Evolutionary conservation across 2,888 invertebrate genomes (phyloP).

Genomic region (Cerceris ruficornis): DNA sequence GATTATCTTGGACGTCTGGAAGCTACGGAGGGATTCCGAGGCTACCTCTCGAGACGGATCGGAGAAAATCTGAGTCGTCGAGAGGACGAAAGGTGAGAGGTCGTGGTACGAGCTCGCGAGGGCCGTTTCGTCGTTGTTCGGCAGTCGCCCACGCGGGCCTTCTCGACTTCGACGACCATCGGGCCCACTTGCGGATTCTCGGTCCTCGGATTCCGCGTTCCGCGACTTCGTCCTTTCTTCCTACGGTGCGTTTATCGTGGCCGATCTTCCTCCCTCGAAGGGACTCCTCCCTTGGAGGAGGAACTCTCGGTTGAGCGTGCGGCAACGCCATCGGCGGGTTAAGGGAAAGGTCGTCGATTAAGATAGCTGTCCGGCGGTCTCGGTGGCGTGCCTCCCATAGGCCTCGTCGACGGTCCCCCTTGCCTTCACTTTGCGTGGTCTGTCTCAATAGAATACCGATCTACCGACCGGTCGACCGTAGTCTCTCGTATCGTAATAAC

Average conservation of each 20-base stretch:
- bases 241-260: constrained; percentile 18
- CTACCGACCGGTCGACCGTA: constrained; percentile 32
- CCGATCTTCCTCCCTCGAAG: constrained; percentile 4
- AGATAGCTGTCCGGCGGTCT: constrained; percentile 72
- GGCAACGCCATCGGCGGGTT: constrained; percentile 66
- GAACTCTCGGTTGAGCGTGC: constrained; percentile 54
- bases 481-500: constrained; percentile 29
- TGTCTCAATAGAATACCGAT: constrained; percentile 52
- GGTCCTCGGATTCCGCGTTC: constrained; percentile 65
- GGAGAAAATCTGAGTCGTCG: constrained; percentile 1
- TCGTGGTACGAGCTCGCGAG: constrained; percentile 41
- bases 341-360: constrained; percentile 77
- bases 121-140: constrained; percentile 76
- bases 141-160: constrained; percentile 76
- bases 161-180: constrained; percentile 60
- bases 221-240: constrained; percentile 38
- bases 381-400: constrained; percentile 55
- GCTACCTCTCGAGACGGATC: too few species aligned
- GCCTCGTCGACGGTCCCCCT: constrained; percentile 28
- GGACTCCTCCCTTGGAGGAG: constrained; percentile 47
- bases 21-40: too few species aligned
- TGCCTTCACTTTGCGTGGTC: constrained; percentile 36
- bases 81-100: constrained; percentile 45
- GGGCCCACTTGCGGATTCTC: constrained; percentile 47
- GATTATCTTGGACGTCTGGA: too few species aligned